Evolutionary conservation across 2,113 vertebrate genomes (phyloP).

Genomic region (Delphinapterus leucas): DNA sequence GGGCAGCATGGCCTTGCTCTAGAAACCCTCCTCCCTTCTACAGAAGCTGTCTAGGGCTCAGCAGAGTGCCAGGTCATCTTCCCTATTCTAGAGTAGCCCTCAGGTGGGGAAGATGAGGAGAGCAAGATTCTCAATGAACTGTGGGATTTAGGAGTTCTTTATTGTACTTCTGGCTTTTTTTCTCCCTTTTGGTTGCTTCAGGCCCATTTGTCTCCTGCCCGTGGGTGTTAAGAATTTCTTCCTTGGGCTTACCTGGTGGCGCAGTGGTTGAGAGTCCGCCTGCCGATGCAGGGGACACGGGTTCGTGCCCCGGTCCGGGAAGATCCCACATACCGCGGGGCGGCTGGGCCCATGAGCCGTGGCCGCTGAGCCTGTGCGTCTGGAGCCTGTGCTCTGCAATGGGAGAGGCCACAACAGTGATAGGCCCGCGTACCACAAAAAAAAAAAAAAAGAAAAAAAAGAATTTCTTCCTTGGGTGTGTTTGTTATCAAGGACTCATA

Average conservation of each 20-base stretch:
- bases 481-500: neutral
- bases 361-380: too few species aligned
- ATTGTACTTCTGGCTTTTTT: neutral
- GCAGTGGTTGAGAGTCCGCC: too few species aligned
- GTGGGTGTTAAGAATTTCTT: neutral
- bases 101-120: neutral
- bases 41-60: neutral
- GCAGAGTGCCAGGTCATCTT: neutral
- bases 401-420: too few species aligned
- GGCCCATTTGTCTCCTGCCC: neutral
- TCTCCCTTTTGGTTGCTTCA: neutral
- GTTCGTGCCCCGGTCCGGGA: too few species aligned
- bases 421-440: too few species aligned
- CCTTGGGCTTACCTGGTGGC: neutral
- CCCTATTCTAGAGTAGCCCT: neutral
- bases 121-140: neutral
- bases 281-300: too few species aligned
- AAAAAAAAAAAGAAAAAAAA: neutral
- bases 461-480: neutral
- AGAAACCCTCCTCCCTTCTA: neutral
- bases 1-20: neutral
- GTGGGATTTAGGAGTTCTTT: neutral
- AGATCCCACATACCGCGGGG: too few species aligned
- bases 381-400: too few species aligned
- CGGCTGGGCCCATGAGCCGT: too few species aligned